Evolutionary conservation across 1,140 invertebrate species (phyloP).

Genomic region (Bombus vancouverensis): DNA sequence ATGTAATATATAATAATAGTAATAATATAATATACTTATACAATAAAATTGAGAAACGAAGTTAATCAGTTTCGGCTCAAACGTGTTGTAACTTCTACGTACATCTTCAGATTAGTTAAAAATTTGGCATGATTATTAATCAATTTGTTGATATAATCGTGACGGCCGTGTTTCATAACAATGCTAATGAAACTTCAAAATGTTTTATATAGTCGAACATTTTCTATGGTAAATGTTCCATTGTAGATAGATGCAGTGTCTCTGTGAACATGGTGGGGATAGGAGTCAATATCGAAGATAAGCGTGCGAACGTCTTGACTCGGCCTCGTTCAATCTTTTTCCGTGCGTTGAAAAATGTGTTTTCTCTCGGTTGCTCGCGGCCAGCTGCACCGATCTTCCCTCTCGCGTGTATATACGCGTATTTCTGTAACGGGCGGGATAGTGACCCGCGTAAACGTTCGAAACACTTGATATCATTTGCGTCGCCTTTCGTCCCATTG

Average conservation of each 20-base stretch:
- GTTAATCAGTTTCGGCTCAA: too few relatives aligned
- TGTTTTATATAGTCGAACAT: background rate
- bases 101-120: too few relatives aligned
- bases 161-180: too few relatives aligned
- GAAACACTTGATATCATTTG: conserved; percentile 33
- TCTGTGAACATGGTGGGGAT: background rate
- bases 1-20: background rate
- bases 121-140: too few relatives aligned
- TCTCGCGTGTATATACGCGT: background rate
- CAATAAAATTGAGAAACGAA: too few relatives aligned
- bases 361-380: conserved; percentile 2
- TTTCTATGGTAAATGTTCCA: background rate
- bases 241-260: conserved; percentile 15
- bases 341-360: conserved; percentile 34
- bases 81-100: too few relatives aligned
- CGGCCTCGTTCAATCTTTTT: conserved; percentile 36
- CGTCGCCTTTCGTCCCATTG: conserved; percentile 35
- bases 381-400: background rate
- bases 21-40: background rate
- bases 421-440: conserved; percentile 38
- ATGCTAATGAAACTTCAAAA: too few relatives aligned
- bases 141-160: too few relatives aligned
- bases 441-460: conserved; percentile 39
- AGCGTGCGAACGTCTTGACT: conserved; percentile 55
- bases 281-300: conserved; percentile 54